These are phyloP conservation scores for Malachius bipustulatus DNA, from an alignment of 2,888 invertebrate genomes.

Conservation along the genomic window DNA sequence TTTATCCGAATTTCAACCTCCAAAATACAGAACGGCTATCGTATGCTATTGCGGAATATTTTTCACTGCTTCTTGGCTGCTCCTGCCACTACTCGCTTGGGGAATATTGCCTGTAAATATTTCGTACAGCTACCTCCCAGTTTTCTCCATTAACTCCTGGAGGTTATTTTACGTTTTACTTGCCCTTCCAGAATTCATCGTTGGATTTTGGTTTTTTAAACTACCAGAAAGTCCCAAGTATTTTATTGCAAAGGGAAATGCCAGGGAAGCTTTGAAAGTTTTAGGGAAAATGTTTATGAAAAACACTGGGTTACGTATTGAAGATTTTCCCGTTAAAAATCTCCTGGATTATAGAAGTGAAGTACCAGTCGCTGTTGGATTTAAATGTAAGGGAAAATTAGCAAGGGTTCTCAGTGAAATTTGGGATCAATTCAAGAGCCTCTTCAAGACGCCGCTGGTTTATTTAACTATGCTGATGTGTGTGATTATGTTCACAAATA, in stretches of 20 bases:
- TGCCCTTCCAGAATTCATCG: slow-evolving; percentile 18
- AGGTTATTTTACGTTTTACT: slow-evolving; percentile 20
- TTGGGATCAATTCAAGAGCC: slow-evolving; percentile 43
- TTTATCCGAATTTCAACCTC: slow-evolving; percentile 53
- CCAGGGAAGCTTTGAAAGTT: slow-evolving; percentile 18
- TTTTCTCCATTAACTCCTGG: slow-evolving; percentile 19
- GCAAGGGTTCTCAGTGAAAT: slow-evolving; percentile 40
- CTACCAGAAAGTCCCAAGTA: slow-evolving; percentile 25
- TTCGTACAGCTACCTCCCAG: slow-evolving; percentile 9
- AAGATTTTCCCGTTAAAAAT: slow-evolving; percentile 20
- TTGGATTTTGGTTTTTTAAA: slow-evolving; percentile 16
- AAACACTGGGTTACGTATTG: slow-evolving; percentile 21
- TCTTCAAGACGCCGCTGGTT: slow-evolving; percentile 45
- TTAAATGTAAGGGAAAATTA: slow-evolving; percentile 20
- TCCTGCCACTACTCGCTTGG: slow-evolving; percentile 26
- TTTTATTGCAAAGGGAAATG: slow-evolving; percentile 18
- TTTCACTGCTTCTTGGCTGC: slow-evolving; percentile 50
- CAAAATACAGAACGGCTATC: slow-evolving; percentile 44
- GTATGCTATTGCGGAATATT: slow-evolving; percentile 53
- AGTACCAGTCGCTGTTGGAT: neutral
- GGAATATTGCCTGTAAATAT: slow-evolving; percentile 15
- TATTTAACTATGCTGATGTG: slow-evolving; percentile 45
- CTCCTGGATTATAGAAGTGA: too few relatives aligned
- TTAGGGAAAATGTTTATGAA: slow-evolving; percentile 21
- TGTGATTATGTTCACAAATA: slow-evolving; percentile 52